Conservation (phyloP, 2,797 vertebrate species). For the Hoplostethus mediterraneus region DNA sequence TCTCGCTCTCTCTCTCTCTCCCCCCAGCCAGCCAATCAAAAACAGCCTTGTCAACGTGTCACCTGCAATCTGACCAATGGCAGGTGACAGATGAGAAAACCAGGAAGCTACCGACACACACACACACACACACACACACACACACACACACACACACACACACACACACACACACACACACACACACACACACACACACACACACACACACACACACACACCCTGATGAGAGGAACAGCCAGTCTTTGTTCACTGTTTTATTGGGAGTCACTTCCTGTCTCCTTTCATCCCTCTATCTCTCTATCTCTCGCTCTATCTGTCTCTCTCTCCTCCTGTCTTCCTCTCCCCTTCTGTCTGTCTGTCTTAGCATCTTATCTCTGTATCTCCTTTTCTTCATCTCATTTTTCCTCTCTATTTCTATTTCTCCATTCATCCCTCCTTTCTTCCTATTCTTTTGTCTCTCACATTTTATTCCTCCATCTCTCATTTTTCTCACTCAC, state of each 20-base stretch:
- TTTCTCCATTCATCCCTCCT: too few species aligned
- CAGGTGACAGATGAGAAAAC: conserved; percentile 3
- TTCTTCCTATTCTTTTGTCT: too few species aligned
- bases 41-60: conserved; percentile 15
- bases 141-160: background rate
- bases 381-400: background rate
- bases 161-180: background rate
- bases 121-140: background rate
- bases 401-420: background rate
- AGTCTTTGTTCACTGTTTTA: background rate
- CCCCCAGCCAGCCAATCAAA: conserved; percentile 2
- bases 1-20: too few species aligned
- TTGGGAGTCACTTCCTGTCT: background rate
- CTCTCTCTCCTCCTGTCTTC: background rate
- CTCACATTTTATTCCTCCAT: too few species aligned
- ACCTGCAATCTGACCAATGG: conserved; percentile 8
- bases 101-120: background rate
- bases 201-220: conserved; percentile 3
- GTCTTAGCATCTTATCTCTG: background rate
- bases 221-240: conserved; percentile 7
- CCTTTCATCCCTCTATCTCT: background rate
- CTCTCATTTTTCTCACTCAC: too few species aligned
- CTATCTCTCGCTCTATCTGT: background rate
- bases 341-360: background rate
- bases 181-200: too few species aligned